Evolutionary conservation across 2,797 vertebrate species (phyloP).

Genomic region (Heliangelus exortis): DNA sequence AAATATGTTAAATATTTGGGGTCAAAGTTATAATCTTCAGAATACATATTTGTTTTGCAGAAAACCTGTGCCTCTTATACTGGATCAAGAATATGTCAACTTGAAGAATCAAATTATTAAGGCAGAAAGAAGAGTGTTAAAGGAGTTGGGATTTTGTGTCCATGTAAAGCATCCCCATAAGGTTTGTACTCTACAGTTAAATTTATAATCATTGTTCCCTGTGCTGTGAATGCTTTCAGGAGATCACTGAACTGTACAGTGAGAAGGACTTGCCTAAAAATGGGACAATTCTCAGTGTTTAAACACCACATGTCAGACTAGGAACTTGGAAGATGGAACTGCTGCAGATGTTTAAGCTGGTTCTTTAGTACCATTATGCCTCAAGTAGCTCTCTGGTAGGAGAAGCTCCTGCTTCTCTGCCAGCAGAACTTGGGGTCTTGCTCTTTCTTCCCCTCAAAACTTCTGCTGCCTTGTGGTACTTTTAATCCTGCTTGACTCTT

Average conservation of each 20-base stretch:
- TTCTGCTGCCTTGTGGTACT: not conserved
- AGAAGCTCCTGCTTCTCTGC: not conserved
- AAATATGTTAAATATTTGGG: not conserved
- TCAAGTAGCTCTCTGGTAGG: not conserved
- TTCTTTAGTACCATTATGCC: not conserved
- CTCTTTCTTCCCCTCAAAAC: not conserved
- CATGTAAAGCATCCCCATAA: slow-evolving; percentile 90
- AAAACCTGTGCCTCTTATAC: slow-evolving; percentile 80
- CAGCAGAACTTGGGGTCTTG: not conserved
- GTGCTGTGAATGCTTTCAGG: not conserved
- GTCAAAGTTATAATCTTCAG: not conserved
- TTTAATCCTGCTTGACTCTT: not conserved
- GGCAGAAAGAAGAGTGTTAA: slow-evolving; percentile 85
- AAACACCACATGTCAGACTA: fast-evolving
- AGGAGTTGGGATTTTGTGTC: slow-evolving; percentile 89
- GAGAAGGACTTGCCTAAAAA: not conserved
- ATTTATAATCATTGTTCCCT: fast-evolving
- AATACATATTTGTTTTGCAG: slow-evolving; percentile 54
- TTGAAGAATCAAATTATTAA: slow-evolving; percentile 89
- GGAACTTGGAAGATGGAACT: not conserved
- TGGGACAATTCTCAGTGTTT: fast-evolving
- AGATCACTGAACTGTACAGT: not conserved
- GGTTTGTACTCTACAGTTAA: slow-evolving; percentile 68
- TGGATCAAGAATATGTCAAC: slow-evolving; percentile 86
- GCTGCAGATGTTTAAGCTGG: not conserved